These are phyloP conservation scores for Lophotriccus pileatus DNA, from an alignment of 2,797 vertebrate species.

Conservation along the genomic window DNA sequence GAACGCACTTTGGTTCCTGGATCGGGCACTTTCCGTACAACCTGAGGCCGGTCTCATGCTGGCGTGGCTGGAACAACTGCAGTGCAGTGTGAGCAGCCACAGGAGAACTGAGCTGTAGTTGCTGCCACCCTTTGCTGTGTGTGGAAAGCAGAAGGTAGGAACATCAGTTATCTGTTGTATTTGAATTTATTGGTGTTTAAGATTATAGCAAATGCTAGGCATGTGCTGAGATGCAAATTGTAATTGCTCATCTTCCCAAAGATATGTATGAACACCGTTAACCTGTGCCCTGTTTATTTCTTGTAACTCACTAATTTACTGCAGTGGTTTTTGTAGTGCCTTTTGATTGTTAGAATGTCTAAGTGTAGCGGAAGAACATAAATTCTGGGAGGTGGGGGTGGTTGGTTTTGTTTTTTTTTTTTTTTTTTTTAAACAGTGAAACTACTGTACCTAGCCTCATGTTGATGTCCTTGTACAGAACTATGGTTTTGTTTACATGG, in stretches of 20 bases:
- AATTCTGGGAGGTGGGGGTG: too few relatives aligned
- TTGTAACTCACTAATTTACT: neutral
- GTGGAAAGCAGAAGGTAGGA: neutral
- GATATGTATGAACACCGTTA: neutral
- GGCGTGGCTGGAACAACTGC: neutral
- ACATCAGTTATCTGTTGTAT: neutral
- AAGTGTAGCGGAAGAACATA: neutral
- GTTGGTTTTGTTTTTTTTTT: too few relatives aligned
- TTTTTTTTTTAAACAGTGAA: neutral
- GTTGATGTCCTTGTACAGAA: neutral
- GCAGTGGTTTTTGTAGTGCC: neutral
- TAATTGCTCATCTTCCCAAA: neutral
- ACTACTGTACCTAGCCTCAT: neutral
- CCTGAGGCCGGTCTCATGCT: fast-evolving
- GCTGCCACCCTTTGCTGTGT: neutral
- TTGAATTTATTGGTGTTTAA: neutral
- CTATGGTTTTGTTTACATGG: neutral
- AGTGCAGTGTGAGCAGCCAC: neutral
- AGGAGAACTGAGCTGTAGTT: neutral
- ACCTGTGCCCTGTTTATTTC: neutral
- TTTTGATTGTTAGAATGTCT: neutral
- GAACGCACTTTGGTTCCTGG: fast-evolving
- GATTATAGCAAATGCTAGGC: neutral
- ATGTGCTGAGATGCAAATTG: neutral
- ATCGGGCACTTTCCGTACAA: fast-evolving